Evolutionary conservation across 2,888 invertebrate species (phyloP), one percentile per base, ranked within the genome.

Genomic region (Vandiemenella viatica): DNA sequence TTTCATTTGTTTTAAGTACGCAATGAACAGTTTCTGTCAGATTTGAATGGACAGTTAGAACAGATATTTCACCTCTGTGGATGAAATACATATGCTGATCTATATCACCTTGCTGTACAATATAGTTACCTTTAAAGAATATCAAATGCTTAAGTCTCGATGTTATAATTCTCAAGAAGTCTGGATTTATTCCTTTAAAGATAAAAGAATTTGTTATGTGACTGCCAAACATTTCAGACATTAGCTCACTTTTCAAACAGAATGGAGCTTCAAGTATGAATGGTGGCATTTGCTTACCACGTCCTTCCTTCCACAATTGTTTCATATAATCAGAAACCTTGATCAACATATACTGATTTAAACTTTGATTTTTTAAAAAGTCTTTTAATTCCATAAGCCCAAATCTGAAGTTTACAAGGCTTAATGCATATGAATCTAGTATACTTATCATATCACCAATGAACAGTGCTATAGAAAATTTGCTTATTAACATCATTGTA

Each of bases 381-480:
- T 72, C 72, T 53, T 65, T 61, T 7, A 74, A 58, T 57, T 74
- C 71, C 46, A 69, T 68, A 22, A 74, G 71, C 1, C 67, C 66
- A 52, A 71, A 69, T 51, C 73, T 72, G 54, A 73, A 74, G n/a
- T 65, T 65, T 44, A 72, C 70, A 1, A 70, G 66, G 0, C 71
- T 71, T 1, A 71, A 70, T 0, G 71, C 68, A 54, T 71, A 69
- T 0, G 71, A 70, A 4, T 70, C 67, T 52, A 72, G 68, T 63
- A 72, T 65, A 38, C 69, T 70, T n/a, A 71, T 71, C 67, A 72
- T 70, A 59, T 72, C 72, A 10, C 72, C 72, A 66, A 72, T 72
- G 7, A 73, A 64, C 2, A 72, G 65, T 69, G 73, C 73, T 57
- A 71, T 67, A 55, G 70, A 69, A 58, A 73, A 73, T 57, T 72